These are phyloP conservation scores for Diabrotica undecimpunctata DNA, from an alignment of 1,140 invertebrate genomes.

Conservation along the genomic window DNA sequence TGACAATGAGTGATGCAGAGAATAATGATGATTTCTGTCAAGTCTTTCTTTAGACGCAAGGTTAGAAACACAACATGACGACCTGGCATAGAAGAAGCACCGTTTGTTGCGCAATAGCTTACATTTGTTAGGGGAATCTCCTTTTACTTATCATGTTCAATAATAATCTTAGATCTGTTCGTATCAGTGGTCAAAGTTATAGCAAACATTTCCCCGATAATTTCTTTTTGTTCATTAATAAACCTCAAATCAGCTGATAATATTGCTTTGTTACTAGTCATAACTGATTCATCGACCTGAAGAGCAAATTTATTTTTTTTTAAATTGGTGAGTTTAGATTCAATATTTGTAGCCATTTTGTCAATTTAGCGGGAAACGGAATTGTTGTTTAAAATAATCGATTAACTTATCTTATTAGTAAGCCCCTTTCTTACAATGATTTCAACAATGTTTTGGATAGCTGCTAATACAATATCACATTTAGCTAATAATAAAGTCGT, in stretches of 20 bases:
- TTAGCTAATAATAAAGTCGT: not conserved
- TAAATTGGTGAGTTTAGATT: not conserved
- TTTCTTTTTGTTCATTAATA: conserved; percentile 4
- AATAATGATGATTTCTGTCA: conserved; percentile 24
- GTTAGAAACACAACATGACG: not conserved
- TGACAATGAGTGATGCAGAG: conserved; percentile 23
- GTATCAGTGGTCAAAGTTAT: not conserved
- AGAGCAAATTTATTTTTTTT: conserved; percentile 7
- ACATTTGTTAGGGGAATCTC: not conserved
- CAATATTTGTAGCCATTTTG: not conserved
- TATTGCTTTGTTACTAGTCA: conserved; percentile 4
- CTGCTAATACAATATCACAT: conserved; percentile 1
- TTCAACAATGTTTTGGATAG: not conserved
- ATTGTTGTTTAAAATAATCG: not conserved
- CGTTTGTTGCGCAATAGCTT: not conserved
- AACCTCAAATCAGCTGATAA: not conserved
- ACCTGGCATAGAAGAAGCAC: not conserved
- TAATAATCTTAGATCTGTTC: not conserved
- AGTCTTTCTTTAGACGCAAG: conserved; percentile 18
- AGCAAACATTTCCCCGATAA: not conserved
- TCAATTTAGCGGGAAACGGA: conserved; percentile 4
- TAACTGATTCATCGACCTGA: not conserved
- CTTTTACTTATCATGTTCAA: not conserved
- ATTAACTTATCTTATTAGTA: conserved; percentile 4
- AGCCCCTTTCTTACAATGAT: not conserved